Evolutionary conservation across 37 sponge, comb jelly and placozoan genomes (phyloP), one percentile per base, ranked within the genome.

Genomic region (Axinella damicornis): DNA sequence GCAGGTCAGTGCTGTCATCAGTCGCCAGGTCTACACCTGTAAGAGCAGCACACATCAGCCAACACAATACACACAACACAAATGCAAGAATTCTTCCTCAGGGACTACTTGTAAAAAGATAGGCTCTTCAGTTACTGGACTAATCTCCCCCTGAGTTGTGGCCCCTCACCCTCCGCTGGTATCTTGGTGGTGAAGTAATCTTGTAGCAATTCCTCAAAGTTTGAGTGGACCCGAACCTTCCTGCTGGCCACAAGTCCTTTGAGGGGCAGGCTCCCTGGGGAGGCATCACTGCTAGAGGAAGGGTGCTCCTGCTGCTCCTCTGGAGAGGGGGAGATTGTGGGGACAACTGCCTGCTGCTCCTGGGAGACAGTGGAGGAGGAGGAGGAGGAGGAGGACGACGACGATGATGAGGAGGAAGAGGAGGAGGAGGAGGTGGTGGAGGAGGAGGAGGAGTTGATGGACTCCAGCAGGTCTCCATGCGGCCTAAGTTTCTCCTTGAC

Each of bases 131-230:
- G n/a, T 46, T 46, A 46, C 46, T 46, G 46, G 46, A 9, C n/a
- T n/a, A n/a, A n/a, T n/a, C n/a, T n/a, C n/a, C n/a, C n/a, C n/a
- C n/a, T n/a, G n/a, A n/a, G n/a, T n/a, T n/a, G n/a, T n/a, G 4
- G 9, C 9, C 46, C 9, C 46, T 46, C 46, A 46, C 46, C 46
- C 9, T 46, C 9, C 6, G 46, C 46, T 46, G 46, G 46, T 46
- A 46, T 46, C 9, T 46, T 46, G 46, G 30, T 65, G 53, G 19
- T 22, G 16, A 84, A 32, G 65, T 84, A 84, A 39, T 75, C 84
- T 32, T 52, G 21, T 57, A 84, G 54, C 2, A 84, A 56, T 31
- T 84, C 84, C 25, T 46, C 65, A 34, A 84, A 76, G 76, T 84
- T 84, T 2, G 76, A 54, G 27, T 84, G 57, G 1, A 84, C 76